These are phyloP conservation scores for Thamnophis elegans DNA, from an alignment of 2,797 vertebrate species.

Conservation along the genomic window DNA sequence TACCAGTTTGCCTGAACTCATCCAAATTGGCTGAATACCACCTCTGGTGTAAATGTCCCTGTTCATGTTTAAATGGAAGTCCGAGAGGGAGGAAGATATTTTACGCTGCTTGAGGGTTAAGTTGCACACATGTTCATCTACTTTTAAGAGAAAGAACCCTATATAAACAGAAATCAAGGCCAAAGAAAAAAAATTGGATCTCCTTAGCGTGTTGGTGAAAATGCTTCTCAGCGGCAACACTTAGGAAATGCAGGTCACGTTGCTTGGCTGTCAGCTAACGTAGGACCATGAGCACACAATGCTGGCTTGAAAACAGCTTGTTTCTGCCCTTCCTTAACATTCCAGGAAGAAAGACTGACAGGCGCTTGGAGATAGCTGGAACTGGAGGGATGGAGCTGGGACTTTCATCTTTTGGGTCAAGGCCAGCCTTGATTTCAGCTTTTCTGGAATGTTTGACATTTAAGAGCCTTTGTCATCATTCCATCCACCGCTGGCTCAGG, in stretches of 20 bases:
- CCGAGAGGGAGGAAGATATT: too few species aligned
- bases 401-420: conserved; percentile 31
- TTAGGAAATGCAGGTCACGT: conserved; percentile 40
- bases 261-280: conserved; percentile 33
- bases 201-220: conserved; percentile 24
- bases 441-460: conserved; percentile 5
- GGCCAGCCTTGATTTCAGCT: neutral
- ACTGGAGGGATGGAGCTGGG: conserved; percentile 33
- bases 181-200: conserved; percentile 20
- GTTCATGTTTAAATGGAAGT: too few species aligned
- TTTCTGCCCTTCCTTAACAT: conserved; percentile 46
- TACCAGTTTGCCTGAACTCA: too few species aligned
- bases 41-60: too few species aligned
- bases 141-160: too few species aligned
- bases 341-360: conserved; percentile 41
- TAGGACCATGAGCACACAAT: conserved; percentile 67
- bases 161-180: too few species aligned
- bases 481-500: neutral
- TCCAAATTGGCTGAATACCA: too few species aligned
- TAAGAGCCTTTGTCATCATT: neutral
- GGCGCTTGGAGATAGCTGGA: conserved; percentile 50
- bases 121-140: too few species aligned
- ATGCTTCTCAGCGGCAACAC: conserved; percentile 54
- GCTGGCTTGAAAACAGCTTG: conserved; percentile 32
- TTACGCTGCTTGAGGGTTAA: too few species aligned